Evolutionary conservation across 2,797 vertebrate species (phyloP), one percentile per base, ranked within the genome.

Genomic region (Phalloptychus januarius): DNA sequence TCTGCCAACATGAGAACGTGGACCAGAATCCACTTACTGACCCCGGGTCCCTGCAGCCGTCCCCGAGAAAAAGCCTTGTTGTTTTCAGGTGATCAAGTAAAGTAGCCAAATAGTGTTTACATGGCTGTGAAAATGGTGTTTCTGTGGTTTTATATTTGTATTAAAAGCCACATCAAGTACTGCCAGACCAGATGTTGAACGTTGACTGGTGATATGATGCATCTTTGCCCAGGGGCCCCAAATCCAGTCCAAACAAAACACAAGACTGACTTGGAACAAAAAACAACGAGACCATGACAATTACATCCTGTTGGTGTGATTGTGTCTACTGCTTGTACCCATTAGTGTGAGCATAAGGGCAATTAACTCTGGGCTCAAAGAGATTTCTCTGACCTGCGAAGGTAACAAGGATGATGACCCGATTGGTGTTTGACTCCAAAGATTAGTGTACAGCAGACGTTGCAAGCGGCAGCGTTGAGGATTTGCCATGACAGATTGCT

Each of bases 1-100:
- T 75, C 50, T 84, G 80, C 74, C 78, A 79, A 48, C 16, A 5
- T 45, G 58, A 46, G 72, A 28, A 90, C 77, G 80, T 82, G 81
- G 80, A 86, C 78, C 85, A 87, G 78, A 90, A 86, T 80, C 83
- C 67, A 48, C 31, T 72, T 63, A 77, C 71, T 61, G 76, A 46
- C 33, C 40, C 38, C 18, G 31, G 71, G 77, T 88, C 86, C 84
- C 85, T 87, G 81, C 40, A 70, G 71, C 72, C 63, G 33, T 83
- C 63, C 73, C 36, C 40, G 50, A 40, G 36, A 76, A 80, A 79
- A 81, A 25, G 33, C 20, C 36, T 38, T 7, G 0, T 28, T 74
- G 6, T 72, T 81, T 0, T 77, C 65, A 31, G 31, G 45, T 58
- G 0, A 25, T n/a, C 20, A n/a, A 46, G 44, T 71, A 7, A 81